phyloP scores from a whole-genome alignment of 1,140 invertebrate genomes.

The Macrobrachium nipponense region DNA sequence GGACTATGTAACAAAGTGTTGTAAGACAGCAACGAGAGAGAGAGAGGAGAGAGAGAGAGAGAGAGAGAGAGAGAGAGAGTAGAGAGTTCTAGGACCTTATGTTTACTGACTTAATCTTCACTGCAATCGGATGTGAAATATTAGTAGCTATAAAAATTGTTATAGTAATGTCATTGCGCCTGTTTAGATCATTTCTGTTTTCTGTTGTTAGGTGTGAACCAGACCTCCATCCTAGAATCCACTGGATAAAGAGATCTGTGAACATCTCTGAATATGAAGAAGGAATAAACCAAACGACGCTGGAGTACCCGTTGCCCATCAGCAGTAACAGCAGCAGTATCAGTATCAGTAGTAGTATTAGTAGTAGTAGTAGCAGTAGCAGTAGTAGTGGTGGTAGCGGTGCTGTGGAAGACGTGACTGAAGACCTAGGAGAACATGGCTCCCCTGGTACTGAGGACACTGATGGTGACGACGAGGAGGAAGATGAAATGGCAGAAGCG shows the following conservation, averaged over 20 bases:
- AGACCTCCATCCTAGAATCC: slow-evolving; percentile 57
- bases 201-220: slow-evolving; percentile 74
- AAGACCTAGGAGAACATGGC: neutral
- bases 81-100: no score
- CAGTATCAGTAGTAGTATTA: neutral
- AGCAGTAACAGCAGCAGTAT: no score
- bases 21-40: no score
- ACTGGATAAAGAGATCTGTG: slow-evolving; percentile 63
- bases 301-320: neutral
- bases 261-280: slow-evolving; percentile 9
- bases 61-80: no score
- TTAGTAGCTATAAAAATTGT: no score
- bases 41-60: no score
- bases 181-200: neutral
- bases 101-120: no score
- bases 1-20: no score
- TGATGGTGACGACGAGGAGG: neutral
- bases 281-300: neutral
- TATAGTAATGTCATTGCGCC: neutral
- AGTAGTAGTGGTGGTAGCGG: neutral
- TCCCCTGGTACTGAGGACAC: neutral
- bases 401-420: no score
- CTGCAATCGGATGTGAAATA: no score
- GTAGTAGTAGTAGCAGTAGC: no score
- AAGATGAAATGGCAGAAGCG: slow-evolving; percentile 1